These are phyloP conservation scores for Pseudanteris insignis DNA, from an alignment of 2,888 invertebrate genomes.

Conservation along the genomic window DNA sequence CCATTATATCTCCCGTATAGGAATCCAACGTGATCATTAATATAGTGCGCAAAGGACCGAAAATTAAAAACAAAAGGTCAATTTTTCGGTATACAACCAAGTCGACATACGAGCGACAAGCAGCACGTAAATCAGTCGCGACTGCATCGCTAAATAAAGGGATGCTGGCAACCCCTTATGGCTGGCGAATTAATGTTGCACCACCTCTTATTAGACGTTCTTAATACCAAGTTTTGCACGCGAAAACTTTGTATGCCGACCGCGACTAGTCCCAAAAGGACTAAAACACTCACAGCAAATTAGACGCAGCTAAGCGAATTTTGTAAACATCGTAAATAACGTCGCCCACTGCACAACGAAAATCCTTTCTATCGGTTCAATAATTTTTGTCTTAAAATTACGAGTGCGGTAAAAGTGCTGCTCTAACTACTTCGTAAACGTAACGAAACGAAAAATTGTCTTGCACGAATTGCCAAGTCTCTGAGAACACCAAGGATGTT, in stretches of 20 bases:
- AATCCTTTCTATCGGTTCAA: constrained; percentile 31
- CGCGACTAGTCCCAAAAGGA: constrained; percentile 37
- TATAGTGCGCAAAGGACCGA: constrained; percentile 45
- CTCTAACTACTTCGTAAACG: too few relatives aligned
- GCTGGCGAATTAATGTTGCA: constrained; percentile 59
- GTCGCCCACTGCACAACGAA: constrained; percentile 26
- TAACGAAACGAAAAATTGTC: too few relatives aligned
- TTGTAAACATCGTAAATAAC: constrained; percentile 44
- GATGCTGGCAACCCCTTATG: constrained; percentile 50
- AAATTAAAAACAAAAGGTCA: constrained; percentile 43
- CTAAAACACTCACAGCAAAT: constrained; percentile 28
- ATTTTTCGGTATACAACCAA: constrained; percentile 46
- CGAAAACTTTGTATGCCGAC: constrained; percentile 41
- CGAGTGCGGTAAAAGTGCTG: constrained; percentile 27
- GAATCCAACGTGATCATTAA: constrained; percentile 51
- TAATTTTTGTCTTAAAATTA: constrained; percentile 29
- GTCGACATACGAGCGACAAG: constrained; percentile 48
- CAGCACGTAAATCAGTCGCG: constrained; percentile 58
- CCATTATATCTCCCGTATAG: too few relatives aligned
- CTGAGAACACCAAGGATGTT: too few relatives aligned
- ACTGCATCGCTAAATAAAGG: constrained; percentile 57
- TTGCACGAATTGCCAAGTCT: too few relatives aligned
- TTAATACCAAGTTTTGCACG: constrained; percentile 45
- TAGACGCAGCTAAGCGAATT: constrained; percentile 34
- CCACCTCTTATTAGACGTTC: constrained; percentile 60